These are phyloP conservation scores for Heteromormyrus szaboi DNA, from an alignment of 2,797 vertebrate species.

Conservation along the genomic window DNA sequence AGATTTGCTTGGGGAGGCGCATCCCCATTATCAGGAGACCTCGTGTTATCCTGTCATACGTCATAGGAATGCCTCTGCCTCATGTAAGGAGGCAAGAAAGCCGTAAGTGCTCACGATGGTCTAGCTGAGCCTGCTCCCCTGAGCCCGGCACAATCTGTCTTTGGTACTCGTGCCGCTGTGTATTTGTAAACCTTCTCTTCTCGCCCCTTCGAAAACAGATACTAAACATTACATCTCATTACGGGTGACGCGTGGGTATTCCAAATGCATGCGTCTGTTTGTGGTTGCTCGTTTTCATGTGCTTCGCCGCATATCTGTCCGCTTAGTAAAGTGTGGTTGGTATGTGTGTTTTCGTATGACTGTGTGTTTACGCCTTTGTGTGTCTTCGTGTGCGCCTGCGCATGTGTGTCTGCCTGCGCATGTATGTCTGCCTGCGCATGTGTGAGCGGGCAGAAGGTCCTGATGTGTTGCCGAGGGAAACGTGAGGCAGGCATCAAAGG, in stretches of 20 bases:
- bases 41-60: constrained; percentile 3
- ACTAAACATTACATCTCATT: neutral
- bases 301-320: neutral
- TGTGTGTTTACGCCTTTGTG: neutral
- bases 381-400: neutral
- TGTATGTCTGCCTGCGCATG: neutral
- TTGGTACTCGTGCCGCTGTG: neutral
- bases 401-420: neutral
- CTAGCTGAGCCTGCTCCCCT: neutral
- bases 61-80: neutral
- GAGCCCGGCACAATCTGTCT: neutral
- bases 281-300: neutral
- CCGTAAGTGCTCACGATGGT: neutral
- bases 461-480: constrained; percentile 32
- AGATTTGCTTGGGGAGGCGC: neutral
- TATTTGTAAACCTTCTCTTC: neutral
- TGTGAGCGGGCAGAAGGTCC: constrained; percentile 19
- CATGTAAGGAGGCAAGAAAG: neutral
- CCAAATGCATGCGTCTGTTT: neutral
- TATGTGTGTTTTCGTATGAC: neutral
- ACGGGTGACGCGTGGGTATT: neutral
- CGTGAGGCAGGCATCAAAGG: constrained; percentile 30
- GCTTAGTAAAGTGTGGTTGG: neutral
- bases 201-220: neutral
- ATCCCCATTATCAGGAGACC: neutral